A percentile compares a stretch with the other conserved stretches of the same genome.
These are phyloP conservation scores for Eristalinus aeneus DNA, from an alignment of 2,888 invertebrate genomes.

Conservation along the genomic window DNA sequence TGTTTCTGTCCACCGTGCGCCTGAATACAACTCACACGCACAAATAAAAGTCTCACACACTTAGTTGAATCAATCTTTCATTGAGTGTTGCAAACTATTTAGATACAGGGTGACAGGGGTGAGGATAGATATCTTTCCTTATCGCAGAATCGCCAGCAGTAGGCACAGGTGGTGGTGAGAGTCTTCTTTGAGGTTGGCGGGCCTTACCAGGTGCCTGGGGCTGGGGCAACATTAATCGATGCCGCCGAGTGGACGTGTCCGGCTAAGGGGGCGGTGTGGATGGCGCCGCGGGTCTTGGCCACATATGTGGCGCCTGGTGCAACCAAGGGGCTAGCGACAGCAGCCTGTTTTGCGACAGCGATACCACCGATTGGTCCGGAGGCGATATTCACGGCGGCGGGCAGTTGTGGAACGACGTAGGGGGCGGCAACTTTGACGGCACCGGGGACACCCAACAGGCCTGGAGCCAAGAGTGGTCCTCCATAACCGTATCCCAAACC, in stretches of 20 bases:
- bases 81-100: constrained; percentile 65
- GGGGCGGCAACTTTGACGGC: constrained; percentile 15
- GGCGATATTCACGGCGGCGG: constrained; percentile 70
- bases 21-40: background rate
- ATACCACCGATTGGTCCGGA: constrained; percentile 36
- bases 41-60: constrained; percentile 50
- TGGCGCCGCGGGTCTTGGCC: constrained; percentile 77
- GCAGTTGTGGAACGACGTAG: constrained; percentile 33
- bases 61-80: constrained; percentile 62
- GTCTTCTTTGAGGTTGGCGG: constrained; percentile 29
- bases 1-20: background rate
- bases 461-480: constrained; percentile 11
- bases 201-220: constrained; percentile 75
- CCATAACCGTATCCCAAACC: constrained; percentile 19
- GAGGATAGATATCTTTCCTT: constrained; percentile 27
- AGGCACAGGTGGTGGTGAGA: constrained; percentile 12
- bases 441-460: constrained; percentile 37
- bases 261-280: constrained; percentile 77
- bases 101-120: constrained; percentile 23
- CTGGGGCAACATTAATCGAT: constrained; percentile 77
- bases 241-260: constrained; percentile 77
- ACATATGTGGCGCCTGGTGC: constrained; percentile 77
- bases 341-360: constrained; percentile 77
- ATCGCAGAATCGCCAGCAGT: constrained; percentile 18
- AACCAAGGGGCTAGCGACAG: constrained; percentile 75